A percentile compares a stretch with the other conserved stretches of the same genome.
These are phyloP conservation scores for Acleris sparsana DNA, from an alignment of 2,888 invertebrate genomes.

Conservation along the genomic window DNA sequence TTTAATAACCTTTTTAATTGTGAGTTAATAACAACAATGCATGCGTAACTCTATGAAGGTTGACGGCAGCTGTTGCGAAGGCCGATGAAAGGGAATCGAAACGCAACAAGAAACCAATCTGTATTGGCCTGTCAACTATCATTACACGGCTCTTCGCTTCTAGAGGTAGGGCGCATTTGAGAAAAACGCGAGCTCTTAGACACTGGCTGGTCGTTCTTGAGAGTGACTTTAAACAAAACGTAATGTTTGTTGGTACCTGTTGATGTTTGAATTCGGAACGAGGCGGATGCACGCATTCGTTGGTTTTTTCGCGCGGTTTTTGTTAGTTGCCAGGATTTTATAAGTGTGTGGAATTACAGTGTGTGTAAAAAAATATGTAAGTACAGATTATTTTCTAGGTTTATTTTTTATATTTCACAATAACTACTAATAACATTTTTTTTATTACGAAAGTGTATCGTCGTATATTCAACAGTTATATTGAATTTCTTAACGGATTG, in stretches of 20 bases:
- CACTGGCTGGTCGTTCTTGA: conserved; percentile 14
- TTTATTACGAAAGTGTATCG: too few species aligned
- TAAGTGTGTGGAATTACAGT: neutral
- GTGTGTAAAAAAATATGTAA: neutral
- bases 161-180: conserved; percentile 2
- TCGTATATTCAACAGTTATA: too few species aligned
- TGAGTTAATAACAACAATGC: conserved; percentile 1
- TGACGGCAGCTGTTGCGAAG: conserved; percentile 30
- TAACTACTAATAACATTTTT: too few species aligned
- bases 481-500: too few species aligned
- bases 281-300: conserved; percentile 43
- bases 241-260: conserved; percentile 36
- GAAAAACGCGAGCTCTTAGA: neutral
- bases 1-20: neutral
- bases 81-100: conserved; percentile 39
- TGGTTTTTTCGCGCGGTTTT: conserved; percentile 9
- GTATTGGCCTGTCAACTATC: conserved; percentile 10
- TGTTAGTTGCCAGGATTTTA: neutral
- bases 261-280: conserved; percentile 47
- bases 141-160: neutral
- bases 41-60: conserved; percentile 20
- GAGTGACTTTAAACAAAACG: conserved; percentile 27
- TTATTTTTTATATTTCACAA: too few species aligned
- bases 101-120: conserved; percentile 14
- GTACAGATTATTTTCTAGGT: neutral